phyloP scores from a whole-genome alignment of 1,140 invertebrate species.

The Brachystomella parvula region DNA sequence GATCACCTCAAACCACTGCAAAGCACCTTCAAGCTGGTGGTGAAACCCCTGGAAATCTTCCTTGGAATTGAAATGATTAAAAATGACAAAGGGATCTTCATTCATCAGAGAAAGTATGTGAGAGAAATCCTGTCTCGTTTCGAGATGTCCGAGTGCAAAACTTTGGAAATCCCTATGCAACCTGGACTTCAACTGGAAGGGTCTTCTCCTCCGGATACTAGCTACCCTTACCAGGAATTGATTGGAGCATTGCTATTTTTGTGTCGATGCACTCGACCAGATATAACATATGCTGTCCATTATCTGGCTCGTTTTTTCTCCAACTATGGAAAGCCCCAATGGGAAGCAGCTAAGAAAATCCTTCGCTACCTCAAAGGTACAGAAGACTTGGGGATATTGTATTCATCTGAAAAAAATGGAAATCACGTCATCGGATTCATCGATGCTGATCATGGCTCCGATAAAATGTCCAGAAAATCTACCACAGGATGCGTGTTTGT shows the following conservation, averaged over 20 bases:
- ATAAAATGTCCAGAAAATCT: background rate
- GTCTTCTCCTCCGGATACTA: background rate
- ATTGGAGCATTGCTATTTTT: constrained; percentile 3
- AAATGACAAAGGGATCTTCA: no score
- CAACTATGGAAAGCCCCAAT: constrained; percentile 41
- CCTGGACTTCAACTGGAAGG: background rate
- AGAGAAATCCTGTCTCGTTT: background rate
- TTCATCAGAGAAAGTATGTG: background rate
- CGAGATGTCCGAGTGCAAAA: background rate
- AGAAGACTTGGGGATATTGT: constrained; percentile 32
- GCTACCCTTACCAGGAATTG: background rate
- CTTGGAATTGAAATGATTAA: no score
- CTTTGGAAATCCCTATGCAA: background rate
- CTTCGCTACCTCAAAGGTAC: no score
- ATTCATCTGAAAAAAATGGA: background rate
- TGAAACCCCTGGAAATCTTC: no score
- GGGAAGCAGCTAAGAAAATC: no score
- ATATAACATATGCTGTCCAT: no score
- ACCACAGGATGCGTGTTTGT: background rate
- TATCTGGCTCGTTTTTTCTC: background rate
- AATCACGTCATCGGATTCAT: background rate
- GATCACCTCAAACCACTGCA: no score
- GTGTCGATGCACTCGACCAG: no score
- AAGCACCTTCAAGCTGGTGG: no score
- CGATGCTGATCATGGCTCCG: background rate